Percentiles rank a stretch among this genome's conserved stretches.
Conservation (phyloP, 2,113 vertebrate genomes). For the Peromyscus polionotus region DNA sequence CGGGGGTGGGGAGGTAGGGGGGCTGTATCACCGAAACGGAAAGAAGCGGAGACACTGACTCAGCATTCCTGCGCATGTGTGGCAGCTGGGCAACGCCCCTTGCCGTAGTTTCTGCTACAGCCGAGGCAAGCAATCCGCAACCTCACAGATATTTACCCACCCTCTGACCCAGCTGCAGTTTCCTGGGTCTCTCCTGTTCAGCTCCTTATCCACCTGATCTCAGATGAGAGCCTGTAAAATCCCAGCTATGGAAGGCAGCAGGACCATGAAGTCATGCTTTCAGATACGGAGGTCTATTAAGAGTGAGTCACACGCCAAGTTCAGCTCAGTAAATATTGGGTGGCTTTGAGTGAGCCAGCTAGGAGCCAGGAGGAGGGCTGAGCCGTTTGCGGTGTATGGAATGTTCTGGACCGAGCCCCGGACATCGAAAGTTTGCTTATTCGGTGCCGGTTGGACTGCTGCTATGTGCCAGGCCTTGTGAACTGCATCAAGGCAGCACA, state of each 20-base stretch:
- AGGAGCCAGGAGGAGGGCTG: not conserved
- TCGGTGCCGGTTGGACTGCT: not conserved
- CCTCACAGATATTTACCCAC: not conserved
- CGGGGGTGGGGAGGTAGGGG: too few species aligned
- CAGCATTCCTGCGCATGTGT: rapidly evolving
- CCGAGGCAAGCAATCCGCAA: too few species aligned
- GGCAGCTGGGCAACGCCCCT: not conserved
- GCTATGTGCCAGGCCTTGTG: not conserved
- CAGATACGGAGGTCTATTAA: not conserved
- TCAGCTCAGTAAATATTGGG: not conserved
- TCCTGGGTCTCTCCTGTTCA: not conserved
- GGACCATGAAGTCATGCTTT: conserved; percentile 17
- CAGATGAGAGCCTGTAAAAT: conserved; percentile 3
- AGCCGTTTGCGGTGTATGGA: not conserved
- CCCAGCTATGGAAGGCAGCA: not conserved
- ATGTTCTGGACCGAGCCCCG: not conserved
- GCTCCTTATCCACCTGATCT: not conserved
- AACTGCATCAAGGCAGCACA: not conserved
- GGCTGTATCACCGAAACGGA: not conserved
- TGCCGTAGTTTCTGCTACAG: not conserved
- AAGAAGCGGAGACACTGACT: too few species aligned
- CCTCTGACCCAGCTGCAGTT: not conserved
- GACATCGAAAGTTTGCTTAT: not conserved
- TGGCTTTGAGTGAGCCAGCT: not conserved
- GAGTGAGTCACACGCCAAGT: conserved; percentile 22